phyloP scores from a whole-genome alignment of 2,888 invertebrate species.

The Sinelater perroti region DNA sequence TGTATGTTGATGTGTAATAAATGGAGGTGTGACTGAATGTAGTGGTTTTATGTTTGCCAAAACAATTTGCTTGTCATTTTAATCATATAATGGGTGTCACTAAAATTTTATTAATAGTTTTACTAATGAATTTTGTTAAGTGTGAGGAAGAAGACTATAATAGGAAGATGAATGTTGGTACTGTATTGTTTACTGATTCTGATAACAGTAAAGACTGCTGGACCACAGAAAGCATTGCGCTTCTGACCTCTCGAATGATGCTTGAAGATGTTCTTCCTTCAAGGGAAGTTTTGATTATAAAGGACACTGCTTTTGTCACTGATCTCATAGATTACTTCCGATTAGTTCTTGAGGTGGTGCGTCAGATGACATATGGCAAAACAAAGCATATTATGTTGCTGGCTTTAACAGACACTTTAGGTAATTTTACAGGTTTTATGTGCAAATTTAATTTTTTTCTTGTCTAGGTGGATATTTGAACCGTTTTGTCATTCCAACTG shows the following conservation, averaged over 20 bases:
- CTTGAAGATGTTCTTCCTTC: slow-evolving; percentile 56
- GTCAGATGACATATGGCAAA: slow-evolving; percentile 50
- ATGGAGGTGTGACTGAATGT: no score
- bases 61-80: background rate
- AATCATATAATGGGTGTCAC: no score
- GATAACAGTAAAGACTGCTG: slow-evolving; percentile 56
- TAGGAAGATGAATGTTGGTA: slow-evolving; percentile 52
- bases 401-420: slow-evolving; percentile 56
- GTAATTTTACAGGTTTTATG: slow-evolving; percentile 35
- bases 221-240: slow-evolving; percentile 54
- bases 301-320: slow-evolving; percentile 53
- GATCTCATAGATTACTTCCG: slow-evolving; percentile 57
- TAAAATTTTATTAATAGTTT: no score
- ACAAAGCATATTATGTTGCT: slow-evolving; percentile 55
- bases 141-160: background rate
- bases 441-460: slow-evolving; percentile 39
- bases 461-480: slow-evolving; percentile 70
- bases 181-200: slow-evolving; percentile 55
- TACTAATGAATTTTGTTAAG: no score
- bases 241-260: slow-evolving; percentile 57
- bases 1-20: background rate
- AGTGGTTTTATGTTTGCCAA: no score
- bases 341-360: slow-evolving; percentile 50
- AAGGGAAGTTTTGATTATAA: slow-evolving; percentile 47
- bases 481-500: slow-evolving; percentile 67